Evolutionary conservation across 64 coral and sea anemone genomes (phyloP), one percentile per base, ranked within the genome.

Genomic region (Montipora sp.): DNA sequence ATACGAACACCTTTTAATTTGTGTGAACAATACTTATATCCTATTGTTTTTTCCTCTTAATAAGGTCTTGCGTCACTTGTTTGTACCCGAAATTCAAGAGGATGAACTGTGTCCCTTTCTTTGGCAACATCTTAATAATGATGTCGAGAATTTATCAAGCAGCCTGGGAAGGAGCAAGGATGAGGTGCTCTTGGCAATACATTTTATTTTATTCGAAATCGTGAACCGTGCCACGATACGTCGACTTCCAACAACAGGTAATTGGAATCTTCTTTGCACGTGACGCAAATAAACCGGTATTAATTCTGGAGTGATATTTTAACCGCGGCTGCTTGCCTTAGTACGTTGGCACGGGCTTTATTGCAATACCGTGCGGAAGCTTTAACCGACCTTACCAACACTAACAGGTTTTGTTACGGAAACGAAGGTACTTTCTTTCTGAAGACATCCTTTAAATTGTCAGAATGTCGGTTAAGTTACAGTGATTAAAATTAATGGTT

Each of bases 151-250:
- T 53, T 9, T 91, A 83, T 57, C 90, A 14, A 73, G 79, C 27
- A 81, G 49, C 66, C 51, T 91, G 69, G 81, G 75, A 18, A 80
- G 90, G 69, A 91, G 65, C 81, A 79, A 75, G 66, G 90, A 91
- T 59, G 90, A 91, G 22, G 90, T 81, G 70, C 43, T 91, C 12
- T 57, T 82, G 77, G 70, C 79, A 24, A 47, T 91, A 11, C 90
- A 91, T 73, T 7, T 73, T 5, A 68, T 91, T 1, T 57, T 91
- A 73, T 36, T 80, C 21, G 78, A 83, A 20, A 75, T 91, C 22
- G 72, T 81, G 55, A 13, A 13, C 19, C 72, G 84, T 13, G 67
- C 84, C 15, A 74, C 84, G 75, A 36, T 3, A 2, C 74, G 84
- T 50, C 27, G 27, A 27, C 27, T 27, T 27, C 69, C 51, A 55